Percentiles rank a stretch among this genome's conserved stretches.
phyloP scores from a whole-genome alignment of 2,113 vertebrate genomes.

The Phoenicopterus ruber region DNA sequence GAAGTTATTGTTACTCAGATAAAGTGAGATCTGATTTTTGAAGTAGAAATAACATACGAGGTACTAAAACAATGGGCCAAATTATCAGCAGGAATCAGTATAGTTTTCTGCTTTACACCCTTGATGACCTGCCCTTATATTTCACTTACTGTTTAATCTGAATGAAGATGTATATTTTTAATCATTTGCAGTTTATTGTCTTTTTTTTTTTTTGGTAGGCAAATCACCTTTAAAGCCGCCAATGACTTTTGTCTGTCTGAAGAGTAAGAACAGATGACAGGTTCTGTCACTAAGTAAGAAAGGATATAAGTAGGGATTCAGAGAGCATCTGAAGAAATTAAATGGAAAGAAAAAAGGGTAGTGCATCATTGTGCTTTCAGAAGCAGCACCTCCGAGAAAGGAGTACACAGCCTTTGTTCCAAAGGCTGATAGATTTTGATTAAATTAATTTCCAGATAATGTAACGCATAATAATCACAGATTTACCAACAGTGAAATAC shows the following conservation, averaged over 20 bases:
- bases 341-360: neutral
- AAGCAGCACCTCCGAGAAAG: neutral
- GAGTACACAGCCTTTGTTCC: neutral
- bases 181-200: neutral
- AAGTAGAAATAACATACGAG: neutral
- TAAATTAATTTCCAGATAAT: neutral
- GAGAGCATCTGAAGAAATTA: neutral
- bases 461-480: neutral
- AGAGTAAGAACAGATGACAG: neutral
- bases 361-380: neutral
- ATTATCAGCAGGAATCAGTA: neutral
- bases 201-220: neutral
- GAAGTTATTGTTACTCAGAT: neutral
- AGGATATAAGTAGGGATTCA: neutral
- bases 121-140: neutral
- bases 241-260: neutral
- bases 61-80: neutral
- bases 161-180: neutral
- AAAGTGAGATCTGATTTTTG: neutral
- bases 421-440: neutral
- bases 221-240: neutral
- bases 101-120: neutral
- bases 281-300: neutral
- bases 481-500: neutral
- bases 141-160: neutral